Evolutionary conservation across 2,113 vertebrate species (phyloP).

Genomic region (Sitta europaea): DNA sequence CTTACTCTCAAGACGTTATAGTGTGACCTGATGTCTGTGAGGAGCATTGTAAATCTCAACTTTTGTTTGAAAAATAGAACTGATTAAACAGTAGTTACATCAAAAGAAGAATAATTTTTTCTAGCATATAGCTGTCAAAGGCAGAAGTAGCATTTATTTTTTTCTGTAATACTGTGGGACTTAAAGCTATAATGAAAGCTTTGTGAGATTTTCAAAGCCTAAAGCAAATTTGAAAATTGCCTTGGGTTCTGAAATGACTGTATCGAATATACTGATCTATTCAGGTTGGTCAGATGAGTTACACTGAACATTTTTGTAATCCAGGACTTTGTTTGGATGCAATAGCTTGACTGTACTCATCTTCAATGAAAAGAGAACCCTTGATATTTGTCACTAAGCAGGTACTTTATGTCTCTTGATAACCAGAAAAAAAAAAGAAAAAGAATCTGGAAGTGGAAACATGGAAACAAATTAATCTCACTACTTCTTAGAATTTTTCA

Average conservation of each 20-base stretch:
- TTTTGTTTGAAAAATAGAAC: background rate
- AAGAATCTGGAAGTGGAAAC: background rate
- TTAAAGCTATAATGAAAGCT: background rate
- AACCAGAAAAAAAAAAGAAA: background rate
- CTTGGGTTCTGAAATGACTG: background rate
- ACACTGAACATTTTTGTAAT: background rate
- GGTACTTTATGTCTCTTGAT: constrained; percentile 31
- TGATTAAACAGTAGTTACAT: background rate
- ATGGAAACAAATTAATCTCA: constrained; percentile 13
- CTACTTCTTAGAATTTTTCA: constrained; percentile 6
- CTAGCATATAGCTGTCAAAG: background rate
- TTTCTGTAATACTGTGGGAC: background rate
- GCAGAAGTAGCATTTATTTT: background rate
- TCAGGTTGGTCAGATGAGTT: background rate
- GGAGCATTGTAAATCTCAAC: background rate
- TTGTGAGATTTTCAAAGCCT: background rate
- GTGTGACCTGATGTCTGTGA: background rate
- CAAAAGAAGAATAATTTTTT: background rate
- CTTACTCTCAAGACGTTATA: background rate
- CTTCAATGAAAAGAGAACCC: background rate
- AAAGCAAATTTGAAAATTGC: background rate
- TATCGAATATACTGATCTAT: background rate
- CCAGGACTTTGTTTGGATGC: background rate
- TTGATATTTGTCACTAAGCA: constrained; percentile 39
- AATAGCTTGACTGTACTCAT: background rate